Base-by-base conservation (phyloP, 2,888 invertebrate genomes). In the Ennomos fuscantarius region DNA sequence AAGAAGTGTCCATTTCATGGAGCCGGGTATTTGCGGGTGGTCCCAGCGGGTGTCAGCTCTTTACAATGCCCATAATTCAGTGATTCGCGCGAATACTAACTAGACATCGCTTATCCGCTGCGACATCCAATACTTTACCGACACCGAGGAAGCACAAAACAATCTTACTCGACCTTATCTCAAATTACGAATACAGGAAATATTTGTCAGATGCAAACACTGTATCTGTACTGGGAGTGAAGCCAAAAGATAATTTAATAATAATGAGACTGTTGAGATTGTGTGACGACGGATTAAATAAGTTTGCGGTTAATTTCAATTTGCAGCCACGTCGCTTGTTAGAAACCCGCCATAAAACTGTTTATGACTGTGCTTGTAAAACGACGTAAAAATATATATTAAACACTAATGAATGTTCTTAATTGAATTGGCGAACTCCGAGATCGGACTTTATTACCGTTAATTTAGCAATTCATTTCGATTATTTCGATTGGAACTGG, bases 21-120 rank as follows among this genome's bases (percentile, higher is more conserved):
- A 66, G 68, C 67, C 66, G 60, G 71, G 60, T 65, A 72, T 63
- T 73, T 83, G 77, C 89, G 89, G 89, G 91, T 89, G 91, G 90
- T 89, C 90, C 74, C 89, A 87, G 89, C 89, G 81, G 90, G 90
- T 70, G 81, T 73, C 78, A 78, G 61, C 73, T 79, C 78, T 77
- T 74, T 82, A 88, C 86, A 85, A 84, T 80, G 78, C 72, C 80
- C 84, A 90, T 91, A 89, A 89, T 81, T 91, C 86, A 87, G 81
- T 82, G 84, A 87, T 87, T 87, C 86, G 82, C 89, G 82, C 85
- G 78, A 87, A 86, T 79, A 81, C 82, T 85, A 82, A 84, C 84
- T 84, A 82, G 75, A 73, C 68, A 73, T 75, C 74, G 74, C 64
- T 84, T 87, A 84, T 84, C 84, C 75, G 69, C 74, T 76, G 78